phyloP scores from a whole-genome alignment of 2,797 vertebrate species.

The Melanotaenia pygmaea region DNA sequence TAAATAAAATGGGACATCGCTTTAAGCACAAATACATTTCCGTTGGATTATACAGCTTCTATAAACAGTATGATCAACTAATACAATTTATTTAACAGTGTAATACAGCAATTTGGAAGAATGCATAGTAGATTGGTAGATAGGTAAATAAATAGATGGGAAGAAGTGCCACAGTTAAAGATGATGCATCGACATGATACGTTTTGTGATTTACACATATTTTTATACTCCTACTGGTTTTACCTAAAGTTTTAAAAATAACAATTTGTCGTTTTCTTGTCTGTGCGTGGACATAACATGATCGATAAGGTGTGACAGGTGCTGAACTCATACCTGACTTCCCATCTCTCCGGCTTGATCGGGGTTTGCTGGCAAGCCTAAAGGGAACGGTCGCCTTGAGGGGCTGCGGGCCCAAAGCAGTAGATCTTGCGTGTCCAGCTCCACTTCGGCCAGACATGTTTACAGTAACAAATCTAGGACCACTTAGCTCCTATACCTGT shows the following conservation, averaged over 20 bases:
- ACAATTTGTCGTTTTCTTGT: neutral
- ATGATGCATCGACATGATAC: neutral
- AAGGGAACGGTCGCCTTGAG: slow-evolving; percentile 88
- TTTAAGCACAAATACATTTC: neutral
- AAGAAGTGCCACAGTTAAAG: neutral
- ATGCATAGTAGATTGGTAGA: neutral
- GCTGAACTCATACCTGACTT: slow-evolving; percentile 73
- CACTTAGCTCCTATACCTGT: slow-evolving; percentile 1
- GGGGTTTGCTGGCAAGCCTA: slow-evolving; percentile 80
- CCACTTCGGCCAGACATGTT: slow-evolving; percentile 75
- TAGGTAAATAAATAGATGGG: neutral
- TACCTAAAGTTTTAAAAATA: neutral
- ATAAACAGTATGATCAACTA: neutral
- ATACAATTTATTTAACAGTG: neutral
- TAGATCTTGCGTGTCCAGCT: slow-evolving; percentile 58
- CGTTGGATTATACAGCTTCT: neutral
- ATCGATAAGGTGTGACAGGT: slow-evolving; percentile 20
- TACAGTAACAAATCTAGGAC: slow-evolving; percentile 13
- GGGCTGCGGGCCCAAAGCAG: slow-evolving; percentile 81
- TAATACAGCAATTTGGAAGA: neutral
- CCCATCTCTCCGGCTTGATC: slow-evolving; percentile 73
- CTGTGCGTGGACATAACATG: neutral
- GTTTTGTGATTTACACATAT: neutral
- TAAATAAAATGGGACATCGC: neutral
- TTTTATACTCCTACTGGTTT: neutral